Percentiles rank a stretch among this genome's conserved stretches.
Evolutionary conservation across 2,113 vertebrate species (phyloP).

Genomic region (Turnix velox): DNA sequence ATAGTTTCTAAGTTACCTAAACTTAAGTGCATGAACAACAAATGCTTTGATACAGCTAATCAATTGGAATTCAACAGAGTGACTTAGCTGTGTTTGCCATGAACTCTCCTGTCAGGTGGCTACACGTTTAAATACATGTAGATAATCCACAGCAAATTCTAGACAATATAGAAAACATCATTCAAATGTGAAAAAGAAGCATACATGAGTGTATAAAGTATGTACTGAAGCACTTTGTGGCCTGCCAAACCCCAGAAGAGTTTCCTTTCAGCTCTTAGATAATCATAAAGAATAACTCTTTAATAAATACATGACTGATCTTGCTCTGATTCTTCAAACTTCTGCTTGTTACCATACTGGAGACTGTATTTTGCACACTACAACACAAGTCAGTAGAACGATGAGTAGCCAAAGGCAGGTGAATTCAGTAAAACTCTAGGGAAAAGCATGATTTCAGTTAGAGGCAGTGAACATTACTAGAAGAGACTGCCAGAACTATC

Average conservation of each 20-base stretch:
- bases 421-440: neutral
- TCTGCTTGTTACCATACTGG: neutral
- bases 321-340: neutral
- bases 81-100: neutral
- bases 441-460: neutral
- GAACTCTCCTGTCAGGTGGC: neutral
- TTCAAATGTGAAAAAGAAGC: neutral
- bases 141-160: neutral
- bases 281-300: neutral
- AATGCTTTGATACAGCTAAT: neutral
- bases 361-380: neutral
- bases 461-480: neutral
- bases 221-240: neutral
- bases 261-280: neutral
- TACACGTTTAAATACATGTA: neutral
- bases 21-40: neutral
- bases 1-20: neutral
- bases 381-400: neutral
- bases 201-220: neutral
- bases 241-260: neutral
- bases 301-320: neutral
- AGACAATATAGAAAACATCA: neutral
- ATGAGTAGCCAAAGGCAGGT: neutral
- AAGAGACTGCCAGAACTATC: neutral
- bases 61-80: neutral